These are phyloP conservation scores for Progne subis DNA, from an alignment of 2,113 vertebrate species.

Conservation along the genomic window DNA sequence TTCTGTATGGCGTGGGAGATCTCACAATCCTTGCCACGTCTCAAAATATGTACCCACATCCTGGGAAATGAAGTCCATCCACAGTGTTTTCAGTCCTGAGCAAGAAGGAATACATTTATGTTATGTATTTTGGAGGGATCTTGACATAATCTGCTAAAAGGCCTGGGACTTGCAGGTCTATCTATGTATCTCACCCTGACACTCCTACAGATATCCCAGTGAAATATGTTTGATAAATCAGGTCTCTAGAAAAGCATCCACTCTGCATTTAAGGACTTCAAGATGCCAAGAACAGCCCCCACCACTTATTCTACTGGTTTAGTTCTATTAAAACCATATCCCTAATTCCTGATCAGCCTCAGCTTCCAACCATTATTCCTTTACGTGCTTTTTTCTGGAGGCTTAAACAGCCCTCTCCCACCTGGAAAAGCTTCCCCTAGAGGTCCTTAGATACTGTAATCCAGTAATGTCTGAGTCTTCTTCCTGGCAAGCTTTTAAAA, in stretches of 20 bases:
- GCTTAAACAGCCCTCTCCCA: background rate
- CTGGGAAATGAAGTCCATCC: background rate
- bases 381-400: background rate
- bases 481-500: background rate
- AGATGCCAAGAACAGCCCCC: background rate
- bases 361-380: background rate
- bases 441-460: background rate
- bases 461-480: background rate
- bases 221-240: background rate
- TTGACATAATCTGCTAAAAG: fast-evolving
- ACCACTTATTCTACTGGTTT: background rate
- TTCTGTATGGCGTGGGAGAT: background rate
- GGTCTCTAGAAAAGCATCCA: background rate
- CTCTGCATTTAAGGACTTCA: background rate
- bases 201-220: background rate
- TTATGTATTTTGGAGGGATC: background rate
- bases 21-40: background rate
- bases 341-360: background rate
- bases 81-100: background rate
- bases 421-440: background rate
- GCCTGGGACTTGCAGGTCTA: background rate
- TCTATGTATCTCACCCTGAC: fast-evolving
- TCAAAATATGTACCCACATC: fast-evolving
- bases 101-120: background rate
- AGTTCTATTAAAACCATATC: background rate